Percentiles rank a stretch among this genome's conserved stretches.
phyloP scores from a whole-genome alignment of 2,888 invertebrate species.

The Chalcis sispes region DNA sequence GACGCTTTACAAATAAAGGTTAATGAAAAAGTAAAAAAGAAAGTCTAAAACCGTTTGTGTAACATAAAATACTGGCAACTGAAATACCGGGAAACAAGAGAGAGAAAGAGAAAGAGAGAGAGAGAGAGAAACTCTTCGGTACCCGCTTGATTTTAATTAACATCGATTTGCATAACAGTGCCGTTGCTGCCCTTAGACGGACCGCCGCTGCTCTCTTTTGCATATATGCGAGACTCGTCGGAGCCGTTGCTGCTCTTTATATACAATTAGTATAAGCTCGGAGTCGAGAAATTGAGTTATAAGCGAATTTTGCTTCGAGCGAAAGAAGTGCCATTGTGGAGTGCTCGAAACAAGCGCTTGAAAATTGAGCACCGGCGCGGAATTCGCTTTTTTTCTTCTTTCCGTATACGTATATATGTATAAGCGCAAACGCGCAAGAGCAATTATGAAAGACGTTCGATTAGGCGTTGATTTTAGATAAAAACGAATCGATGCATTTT shows the following conservation, averaged over 20 bases:
- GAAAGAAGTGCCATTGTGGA: no score
- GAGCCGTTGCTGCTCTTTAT: constrained; percentile 55
- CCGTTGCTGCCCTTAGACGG: constrained; percentile 42
- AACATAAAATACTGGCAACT: neutral
- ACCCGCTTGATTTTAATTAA: constrained; percentile 68
- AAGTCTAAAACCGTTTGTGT: no score
- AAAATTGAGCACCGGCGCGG: no score
- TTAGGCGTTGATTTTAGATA: no score
- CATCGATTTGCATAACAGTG: constrained; percentile 68
- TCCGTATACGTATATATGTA: no score
- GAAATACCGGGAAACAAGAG: neutral
- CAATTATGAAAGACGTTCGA: no score
- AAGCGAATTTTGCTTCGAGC: neutral
- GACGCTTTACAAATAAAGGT: no score
- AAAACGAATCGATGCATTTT: no score
- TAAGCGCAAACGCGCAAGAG: no score
- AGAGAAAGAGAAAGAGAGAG: neutral
- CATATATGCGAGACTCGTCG: neutral
- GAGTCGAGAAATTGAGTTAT: constrained; percentile 50
- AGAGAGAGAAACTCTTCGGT: neutral
- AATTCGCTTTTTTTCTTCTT: no score
- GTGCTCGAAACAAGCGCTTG: no score
- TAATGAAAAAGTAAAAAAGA: neutral
- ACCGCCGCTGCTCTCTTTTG: neutral
- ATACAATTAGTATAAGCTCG: constrained; percentile 51